Conservation (phyloP, 2,797 vertebrate genomes). For the Argya squamiceps region DNA sequence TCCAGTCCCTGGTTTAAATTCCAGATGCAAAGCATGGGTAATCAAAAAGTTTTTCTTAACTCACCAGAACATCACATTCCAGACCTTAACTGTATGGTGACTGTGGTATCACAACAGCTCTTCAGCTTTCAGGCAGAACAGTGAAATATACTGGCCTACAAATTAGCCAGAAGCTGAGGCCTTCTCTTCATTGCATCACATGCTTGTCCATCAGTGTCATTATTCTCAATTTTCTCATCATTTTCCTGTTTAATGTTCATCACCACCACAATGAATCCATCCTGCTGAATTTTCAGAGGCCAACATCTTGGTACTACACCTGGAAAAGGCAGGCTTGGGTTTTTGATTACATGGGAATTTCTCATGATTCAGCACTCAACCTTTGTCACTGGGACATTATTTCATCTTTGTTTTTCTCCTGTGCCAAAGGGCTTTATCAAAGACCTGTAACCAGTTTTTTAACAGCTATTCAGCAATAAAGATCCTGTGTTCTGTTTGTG, state of each 20-base stretch:
- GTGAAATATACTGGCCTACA: not conserved
- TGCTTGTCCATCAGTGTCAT: not conserved
- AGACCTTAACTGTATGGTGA: slow-evolving; percentile 42
- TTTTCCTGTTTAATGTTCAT: not conserved
- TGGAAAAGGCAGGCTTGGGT: not conserved
- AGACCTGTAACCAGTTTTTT: not conserved
- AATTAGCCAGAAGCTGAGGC: not conserved
- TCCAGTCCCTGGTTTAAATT: slow-evolving; percentile 20
- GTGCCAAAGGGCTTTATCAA: not conserved
- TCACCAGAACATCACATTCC: slow-evolving; percentile 48
- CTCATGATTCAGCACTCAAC: not conserved
- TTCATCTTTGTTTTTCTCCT: not conserved
- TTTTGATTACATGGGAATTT: not conserved
- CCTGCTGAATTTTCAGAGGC: not conserved
- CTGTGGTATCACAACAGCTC: slow-evolving; percentile 13
- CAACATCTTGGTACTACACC: not conserved
- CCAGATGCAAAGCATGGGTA: slow-evolving; percentile 42
- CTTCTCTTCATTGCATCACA: not conserved
- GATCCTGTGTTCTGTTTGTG: fast-evolving
- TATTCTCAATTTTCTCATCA: not conserved
- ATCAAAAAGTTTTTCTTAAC: slow-evolving; percentile 62
- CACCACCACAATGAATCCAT: not conserved
- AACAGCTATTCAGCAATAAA: not conserved
- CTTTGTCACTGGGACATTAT: not conserved
- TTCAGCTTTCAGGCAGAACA: not conserved